These are phyloP conservation scores for Cydia fagiglandana DNA, from an alignment of 1,140 invertebrate species.

Conservation along the genomic window DNA sequence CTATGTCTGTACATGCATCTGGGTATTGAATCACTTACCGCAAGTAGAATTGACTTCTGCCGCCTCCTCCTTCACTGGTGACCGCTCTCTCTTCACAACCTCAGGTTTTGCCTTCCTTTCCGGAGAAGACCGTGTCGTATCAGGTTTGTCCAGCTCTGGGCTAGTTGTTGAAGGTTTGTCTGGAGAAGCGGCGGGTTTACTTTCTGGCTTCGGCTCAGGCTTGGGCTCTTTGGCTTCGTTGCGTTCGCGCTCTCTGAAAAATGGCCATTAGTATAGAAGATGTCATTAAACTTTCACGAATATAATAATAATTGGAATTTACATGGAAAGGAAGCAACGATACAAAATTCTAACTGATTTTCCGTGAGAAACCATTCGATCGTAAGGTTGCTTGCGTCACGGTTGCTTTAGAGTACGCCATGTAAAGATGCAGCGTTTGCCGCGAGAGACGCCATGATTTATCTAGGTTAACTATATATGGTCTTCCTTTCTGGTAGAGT, in stretches of 20 bases:
- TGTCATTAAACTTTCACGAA: neutral
- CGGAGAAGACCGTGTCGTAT: neutral
- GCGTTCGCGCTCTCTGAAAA: constrained; percentile 54
- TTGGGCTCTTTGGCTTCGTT: neutral
- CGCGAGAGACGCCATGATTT: no score
- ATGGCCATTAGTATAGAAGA: neutral
- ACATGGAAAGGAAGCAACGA: no score
- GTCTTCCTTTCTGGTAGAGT: no score
- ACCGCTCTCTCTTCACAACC: constrained; percentile 43
- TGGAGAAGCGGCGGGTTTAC: constrained; percentile 58
- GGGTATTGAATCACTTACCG: constrained; percentile 41
- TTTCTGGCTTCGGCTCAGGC: constrained; percentile 37
- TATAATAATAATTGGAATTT: no score
- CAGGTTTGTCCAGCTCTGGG: neutral
- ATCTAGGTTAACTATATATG: no score
- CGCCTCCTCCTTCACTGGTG: constrained; percentile 41
- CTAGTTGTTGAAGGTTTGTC: constrained; percentile 38
- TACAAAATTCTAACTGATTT: no score
- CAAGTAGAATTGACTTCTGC: constrained; percentile 69
- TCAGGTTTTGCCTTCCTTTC: constrained; percentile 32
- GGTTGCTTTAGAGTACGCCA: no score
- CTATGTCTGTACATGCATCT: no score
- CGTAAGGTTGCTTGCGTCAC: no score
- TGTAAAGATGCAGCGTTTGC: no score
- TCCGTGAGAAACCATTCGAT: no score